These are phyloP conservation scores for Epinephelus lanceolatus DNA, from an alignment of 2,113 vertebrate genomes.

Conservation along the genomic window DNA sequence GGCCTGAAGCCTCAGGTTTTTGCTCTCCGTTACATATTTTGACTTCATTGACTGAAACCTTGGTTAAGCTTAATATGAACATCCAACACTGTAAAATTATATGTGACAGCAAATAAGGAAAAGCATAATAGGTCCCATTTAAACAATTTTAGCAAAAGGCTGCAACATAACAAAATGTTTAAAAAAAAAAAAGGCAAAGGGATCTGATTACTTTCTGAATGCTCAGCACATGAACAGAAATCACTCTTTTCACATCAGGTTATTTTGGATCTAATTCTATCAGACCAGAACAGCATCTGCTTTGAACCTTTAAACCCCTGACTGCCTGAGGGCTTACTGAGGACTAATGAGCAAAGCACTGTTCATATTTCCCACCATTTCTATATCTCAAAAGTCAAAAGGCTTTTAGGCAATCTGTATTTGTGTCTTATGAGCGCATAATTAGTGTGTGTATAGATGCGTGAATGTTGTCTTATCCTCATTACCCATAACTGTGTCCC, in stretches of 20 bases:
- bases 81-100: too few species aligned
- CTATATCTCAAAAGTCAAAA: constrained; percentile 26
- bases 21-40: too few species aligned
- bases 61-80: too few species aligned
- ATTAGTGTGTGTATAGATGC: constrained; percentile 16
- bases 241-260: background rate
- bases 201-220: background rate
- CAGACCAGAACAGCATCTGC: constrained; percentile 18
- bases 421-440: constrained; percentile 9
- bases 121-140: too few species aligned
- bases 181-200: background rate
- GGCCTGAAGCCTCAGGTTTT: too few species aligned
- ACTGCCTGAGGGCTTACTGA: constrained; percentile 4
- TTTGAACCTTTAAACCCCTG: constrained; percentile 27
- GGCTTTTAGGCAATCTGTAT: constrained; percentile 18
- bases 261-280: constrained; percentile 1
- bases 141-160: too few species aligned
- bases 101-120: too few species aligned
- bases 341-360: constrained; percentile 46
- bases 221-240: background rate
- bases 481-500: constrained; percentile 34
- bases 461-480: constrained; percentile 2
- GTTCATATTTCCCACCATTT: constrained; percentile 23
- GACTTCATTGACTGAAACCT: too few species aligned
- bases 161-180: background rate